These are phyloP conservation scores for Oryzias dopingdopingensis DNA, from an alignment of 2,797 vertebrate genomes.

Conservation along the genomic window DNA sequence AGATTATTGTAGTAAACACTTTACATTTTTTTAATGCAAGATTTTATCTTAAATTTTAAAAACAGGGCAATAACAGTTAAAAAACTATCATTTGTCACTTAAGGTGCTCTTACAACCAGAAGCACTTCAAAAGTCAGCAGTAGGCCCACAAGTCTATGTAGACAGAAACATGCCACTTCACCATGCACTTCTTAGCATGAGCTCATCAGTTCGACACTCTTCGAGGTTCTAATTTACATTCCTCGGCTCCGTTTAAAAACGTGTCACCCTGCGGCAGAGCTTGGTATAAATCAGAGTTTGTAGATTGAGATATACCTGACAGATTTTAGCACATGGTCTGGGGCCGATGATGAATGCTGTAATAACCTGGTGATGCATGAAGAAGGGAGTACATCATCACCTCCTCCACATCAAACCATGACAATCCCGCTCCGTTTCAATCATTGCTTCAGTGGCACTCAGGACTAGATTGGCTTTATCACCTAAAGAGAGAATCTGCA, in stretches of 20 bases:
- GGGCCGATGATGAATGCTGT: slow-evolving; percentile 66
- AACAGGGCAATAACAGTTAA: no score
- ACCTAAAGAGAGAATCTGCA: slow-evolving; percentile 22
- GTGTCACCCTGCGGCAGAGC: slow-evolving; percentile 57
- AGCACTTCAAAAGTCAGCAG: no score
- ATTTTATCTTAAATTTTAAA: no score
- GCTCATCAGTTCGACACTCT: slow-evolving; percentile 37
- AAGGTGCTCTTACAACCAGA: no score
- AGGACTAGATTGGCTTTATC: slow-evolving; percentile 16
- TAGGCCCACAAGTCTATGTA: slow-evolving; percentile 26
- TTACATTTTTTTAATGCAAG: no score
- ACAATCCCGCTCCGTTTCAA: slow-evolving; percentile 51
- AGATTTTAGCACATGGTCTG: slow-evolving; percentile 61
- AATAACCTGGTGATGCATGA: slow-evolving; percentile 73
- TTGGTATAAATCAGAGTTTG: slow-evolving; percentile 65
- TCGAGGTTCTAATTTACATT: slow-evolving; percentile 62
- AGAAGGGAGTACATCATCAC: slow-evolving; percentile 68
- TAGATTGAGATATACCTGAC: slow-evolving; percentile 68
- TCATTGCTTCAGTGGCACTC: slow-evolving; percentile 25
- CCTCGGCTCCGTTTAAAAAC: slow-evolving; percentile 66
- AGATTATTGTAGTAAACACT: no score
- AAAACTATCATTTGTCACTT: no score
- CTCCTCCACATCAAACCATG: slow-evolving; percentile 51
- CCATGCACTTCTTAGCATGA: slow-evolving; percentile 39
- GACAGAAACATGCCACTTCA: slow-evolving; percentile 10